Conservation (phyloP, 2,888 invertebrate genomes). For the Cryptus armator region DNA sequence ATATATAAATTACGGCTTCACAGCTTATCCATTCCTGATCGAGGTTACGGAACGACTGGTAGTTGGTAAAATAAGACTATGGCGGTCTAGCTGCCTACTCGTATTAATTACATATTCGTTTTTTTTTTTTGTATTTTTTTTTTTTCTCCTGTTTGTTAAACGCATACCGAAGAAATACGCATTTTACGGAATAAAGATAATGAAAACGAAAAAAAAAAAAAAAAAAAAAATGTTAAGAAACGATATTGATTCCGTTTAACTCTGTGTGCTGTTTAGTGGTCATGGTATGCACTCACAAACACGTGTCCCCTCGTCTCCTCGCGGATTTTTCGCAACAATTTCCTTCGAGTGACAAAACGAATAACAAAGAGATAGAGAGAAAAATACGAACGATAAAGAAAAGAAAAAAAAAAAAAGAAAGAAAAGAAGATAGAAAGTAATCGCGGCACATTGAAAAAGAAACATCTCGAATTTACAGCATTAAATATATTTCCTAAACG, state of each 20-base stretch:
- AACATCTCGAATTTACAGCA: conserved; percentile 77
- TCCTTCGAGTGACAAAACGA: conserved; percentile 63
- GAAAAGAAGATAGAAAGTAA: conserved; percentile 23
- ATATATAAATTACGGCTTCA: conserved; percentile 67
- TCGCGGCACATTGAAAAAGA: conserved; percentile 64
- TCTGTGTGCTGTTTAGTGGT: conserved; percentile 74
- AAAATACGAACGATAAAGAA: conserved; percentile 23
- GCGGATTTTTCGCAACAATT: conserved; percentile 69
- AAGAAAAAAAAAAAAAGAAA: conserved; percentile 23
- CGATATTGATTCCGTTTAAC: conserved; percentile 74
- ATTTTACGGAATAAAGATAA: conserved; percentile 67
- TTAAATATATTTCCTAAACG: conserved; percentile 79
- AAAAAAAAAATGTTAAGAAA: conserved; percentile 67
- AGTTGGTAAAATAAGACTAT: conserved; percentile 74
- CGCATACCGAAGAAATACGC: conserved; percentile 64
- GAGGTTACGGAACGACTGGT: conserved; percentile 62
- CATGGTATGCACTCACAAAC: conserved; percentile 77
- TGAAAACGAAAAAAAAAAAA: conserved; percentile 32
- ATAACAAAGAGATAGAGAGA: conserved; percentile 37
- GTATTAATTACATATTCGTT: conserved; percentile 75
- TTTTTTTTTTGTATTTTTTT: conserved; percentile 70
- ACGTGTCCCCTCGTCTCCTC: conserved; percentile 60
- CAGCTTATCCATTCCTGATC: conserved; percentile 63
- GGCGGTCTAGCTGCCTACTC: conserved; percentile 79
- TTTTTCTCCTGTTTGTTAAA: conserved; percentile 58